phyloP scores from a whole-genome alignment of 2,888 invertebrate species.

The Plebejus argus region DNA sequence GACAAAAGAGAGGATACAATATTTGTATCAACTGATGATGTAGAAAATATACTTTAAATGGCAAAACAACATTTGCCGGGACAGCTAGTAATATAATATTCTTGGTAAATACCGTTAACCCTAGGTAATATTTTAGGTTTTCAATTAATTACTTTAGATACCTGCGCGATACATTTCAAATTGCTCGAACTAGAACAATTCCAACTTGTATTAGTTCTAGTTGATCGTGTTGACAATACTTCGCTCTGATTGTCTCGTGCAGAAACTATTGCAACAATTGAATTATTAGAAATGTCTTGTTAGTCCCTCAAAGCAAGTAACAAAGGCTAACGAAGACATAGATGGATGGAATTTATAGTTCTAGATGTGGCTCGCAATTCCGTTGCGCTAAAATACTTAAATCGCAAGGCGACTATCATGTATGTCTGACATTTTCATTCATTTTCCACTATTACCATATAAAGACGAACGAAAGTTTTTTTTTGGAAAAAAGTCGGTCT shows the following conservation, averaged over 20 bases:
- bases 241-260: neutral
- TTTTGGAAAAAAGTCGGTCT: too few relatives aligned
- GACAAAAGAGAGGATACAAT: too few relatives aligned
- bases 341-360: neutral
- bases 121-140: neutral
- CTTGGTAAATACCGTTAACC: too few relatives aligned
- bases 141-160: neutral
- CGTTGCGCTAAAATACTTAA: too few relatives aligned
- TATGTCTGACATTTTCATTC: too few relatives aligned
- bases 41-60: too few relatives aligned
- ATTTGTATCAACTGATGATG: too few relatives aligned
- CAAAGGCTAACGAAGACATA: slow-evolving; percentile 21
- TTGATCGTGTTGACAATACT: slow-evolving; percentile 17
- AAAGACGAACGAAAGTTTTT: too few relatives aligned
- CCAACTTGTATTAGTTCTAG: slow-evolving; percentile 13
- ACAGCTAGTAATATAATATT: too few relatives aligned
- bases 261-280: neutral
- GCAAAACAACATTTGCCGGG: too few relatives aligned
- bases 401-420: too few relatives aligned
- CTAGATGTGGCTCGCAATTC: neutral
- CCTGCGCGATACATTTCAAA: slow-evolving; percentile 13
- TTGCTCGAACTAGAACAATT: slow-evolving; percentile 25
- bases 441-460: too few relatives aligned
- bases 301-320: neutral
- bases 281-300: slow-evolving; percentile 19